Conservation (phyloP, 2,113 vertebrate genomes). For the Mastomys coucha region DNA sequence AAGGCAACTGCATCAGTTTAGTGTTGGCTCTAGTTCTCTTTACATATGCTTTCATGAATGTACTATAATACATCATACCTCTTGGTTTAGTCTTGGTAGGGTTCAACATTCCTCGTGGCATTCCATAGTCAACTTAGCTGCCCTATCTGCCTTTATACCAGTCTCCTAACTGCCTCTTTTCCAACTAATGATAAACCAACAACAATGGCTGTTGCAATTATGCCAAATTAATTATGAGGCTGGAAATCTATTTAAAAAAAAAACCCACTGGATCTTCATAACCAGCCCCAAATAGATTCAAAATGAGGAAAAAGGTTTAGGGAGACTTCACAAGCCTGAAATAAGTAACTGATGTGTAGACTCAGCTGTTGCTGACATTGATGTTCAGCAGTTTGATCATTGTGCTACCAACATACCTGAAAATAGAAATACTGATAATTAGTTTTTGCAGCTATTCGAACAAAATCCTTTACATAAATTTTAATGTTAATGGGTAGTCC, state of each 20-base stretch:
- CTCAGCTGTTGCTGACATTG: background rate
- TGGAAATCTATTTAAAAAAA: background rate
- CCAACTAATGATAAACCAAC: background rate
- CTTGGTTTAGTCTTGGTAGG: background rate
- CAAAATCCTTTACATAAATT: background rate
- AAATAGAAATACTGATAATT: background rate
- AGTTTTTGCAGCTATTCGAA: background rate
- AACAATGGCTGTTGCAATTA: background rate
- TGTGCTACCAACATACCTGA: background rate
- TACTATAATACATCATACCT: rapidly evolving
- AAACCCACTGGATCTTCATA: background rate
- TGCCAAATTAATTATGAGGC: background rate
- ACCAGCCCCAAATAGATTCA: background rate
- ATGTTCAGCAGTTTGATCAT: background rate
- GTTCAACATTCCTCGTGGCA: background rate
- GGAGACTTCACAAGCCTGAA: background rate
- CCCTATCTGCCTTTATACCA: background rate
- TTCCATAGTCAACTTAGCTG: background rate
- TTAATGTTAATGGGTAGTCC: background rate
- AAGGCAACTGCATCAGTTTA: background rate
- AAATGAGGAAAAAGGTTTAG: background rate
- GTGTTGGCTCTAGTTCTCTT: background rate
- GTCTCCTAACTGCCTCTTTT: background rate
- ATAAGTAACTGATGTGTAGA: background rate
- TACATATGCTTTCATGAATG: background rate